These are phyloP conservation scores for Alcedo atthis DNA, from an alignment of 2,797 vertebrate genomes.

Conservation along the genomic window DNA sequence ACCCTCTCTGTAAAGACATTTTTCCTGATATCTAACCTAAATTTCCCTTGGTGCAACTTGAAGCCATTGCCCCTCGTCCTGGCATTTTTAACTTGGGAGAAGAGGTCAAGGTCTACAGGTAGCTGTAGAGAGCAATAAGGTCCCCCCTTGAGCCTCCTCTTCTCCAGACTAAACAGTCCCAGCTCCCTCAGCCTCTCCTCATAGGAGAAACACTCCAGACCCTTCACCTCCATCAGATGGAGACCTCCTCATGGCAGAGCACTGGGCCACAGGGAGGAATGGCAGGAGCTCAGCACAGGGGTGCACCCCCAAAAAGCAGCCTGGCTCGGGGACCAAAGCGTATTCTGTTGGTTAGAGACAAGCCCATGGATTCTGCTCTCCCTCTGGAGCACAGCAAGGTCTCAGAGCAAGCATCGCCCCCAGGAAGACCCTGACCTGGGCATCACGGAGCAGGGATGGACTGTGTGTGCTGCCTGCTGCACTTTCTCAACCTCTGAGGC, in stretches of 20 bases:
- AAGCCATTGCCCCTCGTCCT: no score
- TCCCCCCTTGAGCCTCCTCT: no score
- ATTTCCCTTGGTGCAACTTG: no score
- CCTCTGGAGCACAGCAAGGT: background rate
- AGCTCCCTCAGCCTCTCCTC: no score
- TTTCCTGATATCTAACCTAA: no score
- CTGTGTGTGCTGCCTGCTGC: accelerated
- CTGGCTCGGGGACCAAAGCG: background rate
- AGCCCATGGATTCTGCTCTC: accelerated
- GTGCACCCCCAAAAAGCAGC: background rate
- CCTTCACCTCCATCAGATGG: no score
- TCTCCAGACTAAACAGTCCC: no score
- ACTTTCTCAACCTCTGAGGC: background rate
- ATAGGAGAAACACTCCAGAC: no score
- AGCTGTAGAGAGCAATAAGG: no score
- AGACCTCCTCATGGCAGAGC: background rate
- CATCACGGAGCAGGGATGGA: accelerated
- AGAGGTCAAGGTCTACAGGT: no score
- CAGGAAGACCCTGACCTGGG: background rate
- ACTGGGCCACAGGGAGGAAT: background rate
- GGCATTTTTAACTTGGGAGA: no score
- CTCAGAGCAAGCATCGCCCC: background rate
- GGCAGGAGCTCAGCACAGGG: accelerated
- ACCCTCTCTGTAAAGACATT: no score
- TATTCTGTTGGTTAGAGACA: background rate